phyloP scores from a whole-genome alignment of 2,113 vertebrate species.

The Hydrolagus affinis region DNA sequence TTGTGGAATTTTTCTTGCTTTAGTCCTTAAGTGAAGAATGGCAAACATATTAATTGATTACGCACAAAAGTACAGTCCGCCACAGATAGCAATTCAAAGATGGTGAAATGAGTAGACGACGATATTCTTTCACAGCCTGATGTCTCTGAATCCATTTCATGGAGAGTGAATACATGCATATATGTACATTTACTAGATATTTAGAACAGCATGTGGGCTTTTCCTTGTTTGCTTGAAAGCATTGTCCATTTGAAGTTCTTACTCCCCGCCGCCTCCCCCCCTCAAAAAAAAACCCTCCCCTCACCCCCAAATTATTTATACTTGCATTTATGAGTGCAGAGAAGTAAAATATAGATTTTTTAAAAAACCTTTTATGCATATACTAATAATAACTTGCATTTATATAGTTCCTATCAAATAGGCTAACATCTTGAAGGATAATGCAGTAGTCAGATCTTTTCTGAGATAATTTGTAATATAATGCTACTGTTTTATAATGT shows the following conservation, averaged over 20 bases:
- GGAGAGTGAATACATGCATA: conserved; percentile 11
- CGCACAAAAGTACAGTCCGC: background rate
- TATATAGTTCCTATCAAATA: no score
- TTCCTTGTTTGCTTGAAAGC: conserved; percentile 1
- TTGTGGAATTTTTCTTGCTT: background rate
- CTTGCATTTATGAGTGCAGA: background rate
- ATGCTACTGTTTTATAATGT: background rate
- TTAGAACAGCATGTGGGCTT: conserved; percentile 22
- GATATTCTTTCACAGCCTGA: conserved; percentile 23
- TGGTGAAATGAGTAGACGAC: conserved; percentile 15
- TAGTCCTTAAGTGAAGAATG: background rate
- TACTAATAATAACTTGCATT: no score
- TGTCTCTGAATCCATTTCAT: conserved; percentile 25
- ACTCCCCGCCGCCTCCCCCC: no score
- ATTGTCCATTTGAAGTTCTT: conserved; percentile 12
- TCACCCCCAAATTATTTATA: no score
- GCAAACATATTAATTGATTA: conserved; percentile 11
- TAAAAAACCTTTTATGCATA: background rate
- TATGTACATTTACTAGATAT: conserved; percentile 29
- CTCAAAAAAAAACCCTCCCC: no score
- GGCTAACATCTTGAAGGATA: background rate
- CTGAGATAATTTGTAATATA: background rate
- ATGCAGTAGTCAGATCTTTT: background rate
- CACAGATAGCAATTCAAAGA: background rate
- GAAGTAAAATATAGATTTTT: background rate